phyloP scores from a whole-genome alignment of 2,113 vertebrate species.

The Ranitomeya imitator region DNA sequence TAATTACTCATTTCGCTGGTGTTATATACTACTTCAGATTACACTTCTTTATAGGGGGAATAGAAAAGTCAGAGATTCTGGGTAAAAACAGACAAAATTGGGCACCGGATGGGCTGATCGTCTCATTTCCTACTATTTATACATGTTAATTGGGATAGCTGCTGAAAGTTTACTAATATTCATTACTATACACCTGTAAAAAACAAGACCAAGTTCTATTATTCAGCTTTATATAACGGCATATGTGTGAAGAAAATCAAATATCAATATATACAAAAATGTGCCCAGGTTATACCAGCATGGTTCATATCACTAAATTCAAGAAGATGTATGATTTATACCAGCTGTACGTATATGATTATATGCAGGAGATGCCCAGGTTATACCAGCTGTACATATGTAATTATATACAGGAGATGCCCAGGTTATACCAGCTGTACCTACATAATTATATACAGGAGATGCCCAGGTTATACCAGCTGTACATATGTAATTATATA shows the following conservation, averaged over 20 bases:
- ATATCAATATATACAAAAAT: no score
- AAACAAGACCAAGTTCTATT: neutral
- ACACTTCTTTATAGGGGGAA: neutral
- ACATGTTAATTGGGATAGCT: neutral
- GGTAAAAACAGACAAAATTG: neutral
- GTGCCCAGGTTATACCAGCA: neutral
- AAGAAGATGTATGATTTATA: neutral
- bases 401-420: neutral
- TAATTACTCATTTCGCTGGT: slow-evolving; percentile 13
- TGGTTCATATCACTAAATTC: neutral
- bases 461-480: neutral
- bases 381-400: neutral
- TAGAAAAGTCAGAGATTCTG: neutral
- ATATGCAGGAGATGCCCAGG: neutral
- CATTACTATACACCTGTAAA: neutral
- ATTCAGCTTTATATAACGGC: neutral
- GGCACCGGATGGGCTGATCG: neutral
- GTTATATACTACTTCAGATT: neutral
- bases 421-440: neutral
- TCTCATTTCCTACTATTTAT: neutral
- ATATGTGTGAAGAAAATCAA: no score
- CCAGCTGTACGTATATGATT: neutral
- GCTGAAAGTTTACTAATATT: neutral
- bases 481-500: neutral
- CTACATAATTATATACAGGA: neutral